Evolutionary conservation across 2,888 invertebrate species (phyloP).

Genomic region (Clostera curtula): DNA sequence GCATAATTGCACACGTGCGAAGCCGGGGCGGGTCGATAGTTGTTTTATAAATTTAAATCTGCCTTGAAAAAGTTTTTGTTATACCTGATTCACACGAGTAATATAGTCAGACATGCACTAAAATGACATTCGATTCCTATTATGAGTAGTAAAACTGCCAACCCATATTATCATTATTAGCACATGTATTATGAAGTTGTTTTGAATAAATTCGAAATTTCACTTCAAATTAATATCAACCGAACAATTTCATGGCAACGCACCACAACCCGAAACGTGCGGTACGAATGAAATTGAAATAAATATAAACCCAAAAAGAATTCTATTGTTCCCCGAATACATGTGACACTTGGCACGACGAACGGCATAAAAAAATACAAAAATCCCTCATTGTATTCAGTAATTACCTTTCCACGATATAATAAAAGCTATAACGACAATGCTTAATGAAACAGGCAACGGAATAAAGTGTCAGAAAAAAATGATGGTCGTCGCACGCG

Average conservation of each 20-base stretch:
- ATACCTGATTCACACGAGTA: too few species aligned
- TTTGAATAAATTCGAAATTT: too few species aligned
- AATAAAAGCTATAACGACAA: conserved; percentile 30
- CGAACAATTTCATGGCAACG: neutral
- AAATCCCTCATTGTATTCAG: conserved; percentile 24
- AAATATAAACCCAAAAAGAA: neutral
- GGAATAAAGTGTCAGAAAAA: conserved; percentile 29
- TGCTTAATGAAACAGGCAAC: conserved; percentile 29
- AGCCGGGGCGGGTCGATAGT: too few species aligned
- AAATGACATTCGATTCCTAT: too few species aligned
- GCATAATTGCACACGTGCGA: too few species aligned
- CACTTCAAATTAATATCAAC: too few species aligned
- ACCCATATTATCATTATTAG: too few species aligned
- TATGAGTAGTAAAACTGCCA: too few species aligned
- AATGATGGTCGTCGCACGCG: conserved; percentile 29
- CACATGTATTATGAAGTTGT: too few species aligned
- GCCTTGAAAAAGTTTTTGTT: too few species aligned
- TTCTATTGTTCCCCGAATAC: conserved; percentile 3
- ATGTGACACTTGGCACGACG: conserved; percentile 16
- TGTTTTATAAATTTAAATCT: too few species aligned
- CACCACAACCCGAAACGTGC: neutral
- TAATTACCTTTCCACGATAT: conserved; percentile 32
- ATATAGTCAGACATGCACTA: too few species aligned
- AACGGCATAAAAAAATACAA: conserved; percentile 26
- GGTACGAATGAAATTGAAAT: neutral